Conservation (phyloP, 2,113 vertebrate genomes). For the Hipposideros armiger region DNA sequence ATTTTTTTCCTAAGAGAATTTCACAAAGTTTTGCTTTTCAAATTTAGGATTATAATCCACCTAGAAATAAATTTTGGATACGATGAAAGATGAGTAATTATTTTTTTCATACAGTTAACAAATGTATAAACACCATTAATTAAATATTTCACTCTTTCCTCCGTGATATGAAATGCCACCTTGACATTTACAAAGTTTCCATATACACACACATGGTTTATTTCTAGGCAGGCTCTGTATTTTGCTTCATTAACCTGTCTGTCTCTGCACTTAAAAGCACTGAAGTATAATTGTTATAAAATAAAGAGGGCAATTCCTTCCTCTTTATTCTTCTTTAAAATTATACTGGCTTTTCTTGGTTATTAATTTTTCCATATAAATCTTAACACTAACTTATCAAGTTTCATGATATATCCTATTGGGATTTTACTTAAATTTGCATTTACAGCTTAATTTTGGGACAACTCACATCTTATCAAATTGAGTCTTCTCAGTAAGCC, state of each 20-base stretch:
- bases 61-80: slow-evolving; percentile 48
- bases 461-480: slow-evolving; percentile 25
- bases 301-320: not conserved
- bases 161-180: slow-evolving; percentile 32
- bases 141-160: slow-evolving; percentile 19
- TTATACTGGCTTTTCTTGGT: slow-evolving; percentile 14
- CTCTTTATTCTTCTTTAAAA: slow-evolving; percentile 27
- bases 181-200: slow-evolving; percentile 28
- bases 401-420: not conserved
- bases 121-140: not conserved
- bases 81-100: not conserved
- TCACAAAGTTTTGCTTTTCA: slow-evolving; percentile 40
- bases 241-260: slow-evolving; percentile 28
- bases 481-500: not conserved
- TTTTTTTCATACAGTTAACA: slow-evolving; percentile 39
- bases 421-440: slow-evolving; percentile 23
- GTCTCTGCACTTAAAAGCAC: not conserved
- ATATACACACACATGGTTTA: not conserved
- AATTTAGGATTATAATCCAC: slow-evolving; percentile 10
- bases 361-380: slow-evolving; percentile 51
- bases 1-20: slow-evolving; percentile 35
- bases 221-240: not conserved
- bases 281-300: not conserved
- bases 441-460: slow-evolving; percentile 50
- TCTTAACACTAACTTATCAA: slow-evolving; percentile 48